Evolutionary conservation across 2,113 vertebrate species (phyloP).

Genomic region (Pseudorasbora parva): DNA sequence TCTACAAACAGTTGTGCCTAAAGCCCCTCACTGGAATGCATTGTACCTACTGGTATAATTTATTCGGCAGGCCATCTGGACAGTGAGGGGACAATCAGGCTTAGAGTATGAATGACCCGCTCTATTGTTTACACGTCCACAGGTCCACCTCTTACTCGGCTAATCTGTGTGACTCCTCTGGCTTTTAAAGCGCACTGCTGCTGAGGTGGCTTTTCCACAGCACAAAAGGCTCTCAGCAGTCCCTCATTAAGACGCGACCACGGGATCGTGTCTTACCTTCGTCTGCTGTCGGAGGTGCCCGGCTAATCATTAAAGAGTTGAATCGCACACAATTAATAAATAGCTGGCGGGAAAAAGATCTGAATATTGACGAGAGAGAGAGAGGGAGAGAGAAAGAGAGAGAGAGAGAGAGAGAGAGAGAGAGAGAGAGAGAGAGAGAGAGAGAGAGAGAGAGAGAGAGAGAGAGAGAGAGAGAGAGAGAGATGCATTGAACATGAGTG

Average conservation of each 20-base stretch:
- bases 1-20: constrained; percentile 64
- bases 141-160: constrained; percentile 74
- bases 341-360: neutral
- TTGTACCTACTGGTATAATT: constrained; percentile 79
- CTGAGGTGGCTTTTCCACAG: constrained; percentile 47
- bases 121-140: constrained; percentile 84
- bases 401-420: neutral
- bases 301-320: constrained; percentile 26
- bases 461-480: neutral
- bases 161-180: constrained; percentile 70
- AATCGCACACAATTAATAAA: constrained; percentile 16
- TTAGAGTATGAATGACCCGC: constrained; percentile 77
- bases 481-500: neutral
- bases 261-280: neutral
- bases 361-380: neutral
- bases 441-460: neutral
- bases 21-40: constrained; percentile 71
- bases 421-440: neutral
- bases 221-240: constrained; percentile 49
- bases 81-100: constrained; percentile 79
- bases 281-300: constrained; percentile 16
- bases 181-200: constrained; percentile 57
- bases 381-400: neutral
- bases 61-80: constrained; percentile 82
- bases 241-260: constrained; percentile 46